phyloP scores from a whole-genome alignment of 2,797 vertebrate species.

The Gymnoscopelus microlampas region DNA sequence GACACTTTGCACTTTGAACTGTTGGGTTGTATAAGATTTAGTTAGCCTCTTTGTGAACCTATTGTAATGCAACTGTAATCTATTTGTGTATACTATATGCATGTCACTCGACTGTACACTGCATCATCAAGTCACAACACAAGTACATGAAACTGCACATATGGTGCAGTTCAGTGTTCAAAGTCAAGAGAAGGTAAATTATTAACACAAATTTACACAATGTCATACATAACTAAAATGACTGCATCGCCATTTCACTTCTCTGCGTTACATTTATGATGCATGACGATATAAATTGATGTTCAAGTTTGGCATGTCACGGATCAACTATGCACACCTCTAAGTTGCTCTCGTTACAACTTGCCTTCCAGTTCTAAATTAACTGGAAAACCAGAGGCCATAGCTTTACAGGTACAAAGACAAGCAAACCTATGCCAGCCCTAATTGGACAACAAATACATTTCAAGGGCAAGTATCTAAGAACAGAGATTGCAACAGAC shows the following conservation, averaged over 20 bases:
- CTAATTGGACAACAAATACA: constrained; percentile 52
- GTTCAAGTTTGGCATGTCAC: neutral
- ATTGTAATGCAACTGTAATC: no score
- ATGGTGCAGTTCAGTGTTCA: no score
- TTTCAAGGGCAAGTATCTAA: constrained; percentile 52
- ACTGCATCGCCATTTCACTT: neutral
- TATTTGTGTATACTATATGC: no score
- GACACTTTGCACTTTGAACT: constrained; percentile 56
- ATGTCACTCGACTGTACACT: no score
- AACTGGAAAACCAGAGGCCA: constrained; percentile 33
- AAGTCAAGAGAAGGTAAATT: no score
- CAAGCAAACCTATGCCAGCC: constrained; percentile 56
- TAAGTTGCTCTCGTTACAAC: no score
- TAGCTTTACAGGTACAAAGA: constrained; percentile 52
- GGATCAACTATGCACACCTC: no score
- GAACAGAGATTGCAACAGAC: constrained; percentile 43
- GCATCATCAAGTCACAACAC: no score
- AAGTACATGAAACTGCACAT: no score
- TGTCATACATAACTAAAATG: no score
- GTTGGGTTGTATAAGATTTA: constrained; percentile 42
- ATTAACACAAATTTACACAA: no score
- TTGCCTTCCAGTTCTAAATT: constrained; percentile 13
- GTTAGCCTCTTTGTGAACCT: constrained; percentile 5
- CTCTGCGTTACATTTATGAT: neutral
- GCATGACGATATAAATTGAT: neutral